Evolutionary conservation across 2,888 invertebrate genomes (phyloP), one percentile per base, ranked within the genome.

Genomic region (Brenthis daphne): DNA sequence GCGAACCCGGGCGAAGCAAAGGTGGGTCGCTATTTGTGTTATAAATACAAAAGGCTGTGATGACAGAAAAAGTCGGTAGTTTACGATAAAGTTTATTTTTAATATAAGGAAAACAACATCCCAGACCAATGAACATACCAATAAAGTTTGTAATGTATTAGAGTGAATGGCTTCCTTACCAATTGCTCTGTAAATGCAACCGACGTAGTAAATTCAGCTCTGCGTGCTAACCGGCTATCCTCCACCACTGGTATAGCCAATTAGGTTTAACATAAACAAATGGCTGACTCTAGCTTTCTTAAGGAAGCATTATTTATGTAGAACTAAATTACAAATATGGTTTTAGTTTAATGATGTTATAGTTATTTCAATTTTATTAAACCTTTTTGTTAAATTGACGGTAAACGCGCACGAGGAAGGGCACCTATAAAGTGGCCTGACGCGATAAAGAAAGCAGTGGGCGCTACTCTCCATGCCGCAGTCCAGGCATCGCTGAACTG

Each of bases 201-300:
- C 54, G 67, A 64, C n/a, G 71, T 66, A 69, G 67, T 71, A 71
- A 71, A 71, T 69, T 69, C 64, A 69, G 71, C 64, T 69, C 66
- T 69, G 71, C 69, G 69, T 71, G 69, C 67, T 64, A 67, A 64
- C 67, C 58, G 54, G 57, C 64, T 60, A 69, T 71, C 68, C 64
- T 54, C 57, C 60, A 66, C 67, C 47, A 57, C 68, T 66, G 64
- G 57, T 67, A 69, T 60, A 53, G 47, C 64, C 71, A 67, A 71
- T 71, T 71, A 71, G 58, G 48, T 69, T 71, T 64, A 71, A 71
- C 71, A 56, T 67, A 64, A 67, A 69, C 66, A 50, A 68, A 68
- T 68, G 65, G 66, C 37, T 50, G 57, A 67, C 67, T 67, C 55
- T 61, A 50, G 61, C 56, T 67, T 33, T 65, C 56, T 56, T 20